phyloP scores from a whole-genome alignment of 2,113 vertebrate genomes.

The Cephalopterus ornatus region DNA sequence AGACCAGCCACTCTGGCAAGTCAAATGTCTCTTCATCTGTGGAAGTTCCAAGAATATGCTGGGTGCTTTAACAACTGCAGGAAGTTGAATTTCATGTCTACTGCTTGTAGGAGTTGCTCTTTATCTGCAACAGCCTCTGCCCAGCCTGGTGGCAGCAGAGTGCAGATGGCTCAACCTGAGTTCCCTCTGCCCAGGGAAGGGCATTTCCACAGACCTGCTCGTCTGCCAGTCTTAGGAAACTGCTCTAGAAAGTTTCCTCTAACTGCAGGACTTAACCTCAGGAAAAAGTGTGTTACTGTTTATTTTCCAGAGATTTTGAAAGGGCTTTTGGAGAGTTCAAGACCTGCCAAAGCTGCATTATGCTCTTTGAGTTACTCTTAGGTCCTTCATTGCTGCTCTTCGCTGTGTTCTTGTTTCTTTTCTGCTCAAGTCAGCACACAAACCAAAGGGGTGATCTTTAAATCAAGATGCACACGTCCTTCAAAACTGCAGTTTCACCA shows the following conservation, averaged over 20 bases:
- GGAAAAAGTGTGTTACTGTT: background rate
- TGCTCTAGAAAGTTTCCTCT: background rate
- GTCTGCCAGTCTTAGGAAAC: background rate
- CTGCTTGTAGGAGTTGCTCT: background rate
- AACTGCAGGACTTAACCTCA: background rate
- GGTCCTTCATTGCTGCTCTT: background rate
- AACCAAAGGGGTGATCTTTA: background rate
- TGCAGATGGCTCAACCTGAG: rapidly evolving
- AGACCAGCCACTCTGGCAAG: background rate
- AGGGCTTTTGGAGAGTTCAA: background rate
- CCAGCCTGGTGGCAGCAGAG: background rate
- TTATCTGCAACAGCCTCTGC: background rate
- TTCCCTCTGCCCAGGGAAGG: background rate
- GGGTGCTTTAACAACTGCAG: background rate
- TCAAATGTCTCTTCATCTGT: background rate
- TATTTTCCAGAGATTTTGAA: background rate
- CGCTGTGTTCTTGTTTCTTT: background rate
- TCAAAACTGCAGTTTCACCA: background rate
- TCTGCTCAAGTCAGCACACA: background rate
- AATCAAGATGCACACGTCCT: background rate
- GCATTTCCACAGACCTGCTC: background rate
- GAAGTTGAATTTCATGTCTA: background rate
- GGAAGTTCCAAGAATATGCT: background rate
- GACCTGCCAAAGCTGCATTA: background rate
- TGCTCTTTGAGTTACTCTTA: background rate